Percentiles rank a stretch among this genome's conserved stretches.
These are phyloP conservation scores for Protobothrops flavoviridis DNA, from an alignment of 2,113 vertebrate genomes.

Conservation along the genomic window DNA sequence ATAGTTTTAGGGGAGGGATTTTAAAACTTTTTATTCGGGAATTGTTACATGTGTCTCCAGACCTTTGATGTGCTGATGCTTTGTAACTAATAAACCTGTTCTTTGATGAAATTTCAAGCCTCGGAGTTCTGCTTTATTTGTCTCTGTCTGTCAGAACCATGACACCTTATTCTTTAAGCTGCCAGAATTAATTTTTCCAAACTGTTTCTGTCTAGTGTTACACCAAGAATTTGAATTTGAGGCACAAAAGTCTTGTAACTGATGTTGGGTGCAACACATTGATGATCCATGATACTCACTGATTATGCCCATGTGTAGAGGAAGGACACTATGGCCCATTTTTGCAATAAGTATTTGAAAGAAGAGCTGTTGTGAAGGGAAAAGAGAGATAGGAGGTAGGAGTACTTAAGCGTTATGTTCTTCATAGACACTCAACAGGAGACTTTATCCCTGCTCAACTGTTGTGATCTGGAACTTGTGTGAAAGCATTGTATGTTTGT, in stretches of 20 bases:
- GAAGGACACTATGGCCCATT: background rate
- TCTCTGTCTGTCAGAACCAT: too few species aligned
- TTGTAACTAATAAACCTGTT: too few species aligned
- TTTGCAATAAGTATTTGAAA: background rate
- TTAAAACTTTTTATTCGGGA: too few species aligned
- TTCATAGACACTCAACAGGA: background rate
- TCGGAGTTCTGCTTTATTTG: too few species aligned
- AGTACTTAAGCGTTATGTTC: background rate
- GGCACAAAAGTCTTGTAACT: background rate
- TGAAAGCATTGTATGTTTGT: background rate
- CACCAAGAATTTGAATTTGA: background rate
- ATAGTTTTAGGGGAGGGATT: too few species aligned
- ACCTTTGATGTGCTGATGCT: too few species aligned
- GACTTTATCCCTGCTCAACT: background rate
- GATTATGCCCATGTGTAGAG: background rate
- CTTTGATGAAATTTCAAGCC: too few species aligned
- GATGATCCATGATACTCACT: background rate
- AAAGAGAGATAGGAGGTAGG: background rate
- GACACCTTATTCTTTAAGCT: background rate
- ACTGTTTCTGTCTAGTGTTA: background rate
- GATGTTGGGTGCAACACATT: background rate
- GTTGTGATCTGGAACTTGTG: background rate
- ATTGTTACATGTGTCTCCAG: too few species aligned
- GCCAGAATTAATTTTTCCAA: background rate
- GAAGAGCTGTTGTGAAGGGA: background rate